Evolutionary conservation across 2,888 invertebrate genomes (phyloP).

Genomic region (Cosmia pyralina): DNA sequence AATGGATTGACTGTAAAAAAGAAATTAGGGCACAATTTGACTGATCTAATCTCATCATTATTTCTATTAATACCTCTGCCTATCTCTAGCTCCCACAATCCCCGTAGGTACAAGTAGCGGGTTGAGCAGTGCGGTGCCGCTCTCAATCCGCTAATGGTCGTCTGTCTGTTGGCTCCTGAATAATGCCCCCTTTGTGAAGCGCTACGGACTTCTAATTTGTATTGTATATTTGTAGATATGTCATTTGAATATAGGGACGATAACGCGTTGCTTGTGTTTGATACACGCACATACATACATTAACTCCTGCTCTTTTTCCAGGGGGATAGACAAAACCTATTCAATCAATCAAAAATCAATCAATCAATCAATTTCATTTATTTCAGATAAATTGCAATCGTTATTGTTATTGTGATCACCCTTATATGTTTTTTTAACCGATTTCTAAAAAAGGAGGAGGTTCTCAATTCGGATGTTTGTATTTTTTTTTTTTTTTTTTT

Average conservation of each 20-base stretch:
- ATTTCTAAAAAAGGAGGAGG: no score
- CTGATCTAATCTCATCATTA: background rate
- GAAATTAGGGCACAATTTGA: background rate
- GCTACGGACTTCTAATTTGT: constrained; percentile 53
- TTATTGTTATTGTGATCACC: no score
- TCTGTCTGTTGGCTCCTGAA: constrained; percentile 51
- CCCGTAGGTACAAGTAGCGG: constrained; percentile 28
- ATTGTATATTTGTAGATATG: constrained; percentile 50
- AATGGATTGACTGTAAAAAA: no score
- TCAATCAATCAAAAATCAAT: no score
- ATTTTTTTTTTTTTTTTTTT: no score
- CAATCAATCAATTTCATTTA: no score
- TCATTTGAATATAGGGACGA: constrained; percentile 29
- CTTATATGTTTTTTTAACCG: no score
- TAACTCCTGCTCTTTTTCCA: no score
- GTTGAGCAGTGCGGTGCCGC: constrained; percentile 32
- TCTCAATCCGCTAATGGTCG: constrained; percentile 65
- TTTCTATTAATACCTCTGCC: background rate
- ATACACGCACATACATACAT: background rate
- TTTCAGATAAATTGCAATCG: no score
- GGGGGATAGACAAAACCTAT: background rate
- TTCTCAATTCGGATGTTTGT: no score
- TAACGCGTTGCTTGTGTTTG: background rate
- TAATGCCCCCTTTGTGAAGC: constrained; percentile 57
- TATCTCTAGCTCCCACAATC: background rate